Base-by-base conservation (phyloP, 2,888 invertebrate genomes). In the Parelbella ahira region DNA sequence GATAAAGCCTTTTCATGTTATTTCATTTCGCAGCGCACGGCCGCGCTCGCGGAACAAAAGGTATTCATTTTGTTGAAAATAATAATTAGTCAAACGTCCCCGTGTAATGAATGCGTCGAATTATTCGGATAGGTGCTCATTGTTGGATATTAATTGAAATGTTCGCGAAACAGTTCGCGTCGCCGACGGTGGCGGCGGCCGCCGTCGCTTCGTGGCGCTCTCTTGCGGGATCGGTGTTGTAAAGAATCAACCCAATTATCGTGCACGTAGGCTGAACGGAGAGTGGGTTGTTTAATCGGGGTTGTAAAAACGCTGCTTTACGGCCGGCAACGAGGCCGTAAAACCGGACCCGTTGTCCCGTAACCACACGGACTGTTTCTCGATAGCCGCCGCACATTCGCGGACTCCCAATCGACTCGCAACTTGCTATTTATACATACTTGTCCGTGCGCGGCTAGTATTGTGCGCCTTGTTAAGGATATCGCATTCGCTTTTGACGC, bases 211-310 rank as follows among this genome's bases (percentile, higher is more conserved):
- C n/a, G n/a, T n/a, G n/a, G n/a, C n/a, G n/a, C n/a, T n/a, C n/a
- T n/a, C n/a, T n/a, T n/a, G n/a, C n/a, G n/a, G n/a, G 6, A 4
- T 20, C 6, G 20, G 12, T 67, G 74, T 67, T 73, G 73, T 73
- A 75, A 78, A 76, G 73, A 80, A 78, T 73, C 73, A 73, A 69
- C 75, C 71, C 76, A 79, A 81, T 82, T 78, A 78, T 68, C 57
- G 69, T 55, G 63, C 66, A 63, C 65, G 68, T 64, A n/a, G n/a
- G n/a, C n/a, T n/a, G n/a, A n/a, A n/a, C n/a, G n/a, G n/a, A n/a
- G n/a, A 66, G 53, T 56, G 60, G 56, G 54, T 69, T 68, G 71
- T 77, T 74, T 78, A 77, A 80, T 81, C 72, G n/a, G 74, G 63
- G 74, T 63, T 70, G 74, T 84, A 83, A 84, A 83, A 83, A 83